Evolutionary conservation across 2,888 invertebrate species (phyloP).

Genomic region (Axea sp.): DNA sequence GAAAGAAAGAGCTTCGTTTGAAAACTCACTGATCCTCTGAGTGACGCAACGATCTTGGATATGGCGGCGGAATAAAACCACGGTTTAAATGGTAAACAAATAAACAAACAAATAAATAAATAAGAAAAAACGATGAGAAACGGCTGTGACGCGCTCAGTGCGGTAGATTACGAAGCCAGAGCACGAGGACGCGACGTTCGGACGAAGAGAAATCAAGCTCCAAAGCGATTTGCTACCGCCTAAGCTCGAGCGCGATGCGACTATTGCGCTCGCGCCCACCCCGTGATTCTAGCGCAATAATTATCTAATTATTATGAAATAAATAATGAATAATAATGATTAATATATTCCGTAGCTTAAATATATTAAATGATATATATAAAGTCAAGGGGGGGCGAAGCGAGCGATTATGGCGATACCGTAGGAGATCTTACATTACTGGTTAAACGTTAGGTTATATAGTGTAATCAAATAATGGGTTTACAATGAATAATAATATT

Average conservation of each 20-base stretch:
- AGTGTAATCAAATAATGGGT: slow-evolving; percentile 53
- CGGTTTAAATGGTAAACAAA: not conserved
- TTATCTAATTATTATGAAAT: slow-evolving; percentile 51
- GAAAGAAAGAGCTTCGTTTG: slow-evolving; percentile 2
- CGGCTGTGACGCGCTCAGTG: slow-evolving; percentile 69
- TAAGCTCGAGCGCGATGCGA: slow-evolving; percentile 55
- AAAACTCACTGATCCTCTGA: slow-evolving; percentile 49
- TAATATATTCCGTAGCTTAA: slow-evolving; percentile 61
- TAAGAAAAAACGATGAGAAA: slow-evolving; percentile 62
- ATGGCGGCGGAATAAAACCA: slow-evolving; percentile 10
- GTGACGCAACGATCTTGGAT: slow-evolving; percentile 22
- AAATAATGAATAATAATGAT: slow-evolving; percentile 45
- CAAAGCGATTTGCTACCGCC: slow-evolving; percentile 52
- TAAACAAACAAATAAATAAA: slow-evolving; percentile 8
- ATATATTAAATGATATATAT: slow-evolving; percentile 29
- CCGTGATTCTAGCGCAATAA: slow-evolving; percentile 64
- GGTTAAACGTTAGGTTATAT: slow-evolving; percentile 45
- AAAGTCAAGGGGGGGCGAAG: slow-evolving; percentile 60
- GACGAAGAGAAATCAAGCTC: slow-evolving; percentile 41
- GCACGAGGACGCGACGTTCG: slow-evolving; percentile 42
- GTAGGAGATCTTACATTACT: slow-evolving; percentile 55
- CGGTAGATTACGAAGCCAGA: slow-evolving; percentile 44
- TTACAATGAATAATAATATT: slow-evolving; percentile 36
- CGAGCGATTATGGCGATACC: slow-evolving; percentile 45
- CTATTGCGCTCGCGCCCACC: slow-evolving; percentile 61